These are phyloP conservation scores for Saimiri boliviensis DNA, from an alignment of 2,113 vertebrate genomes.

Conservation along the genomic window DNA sequence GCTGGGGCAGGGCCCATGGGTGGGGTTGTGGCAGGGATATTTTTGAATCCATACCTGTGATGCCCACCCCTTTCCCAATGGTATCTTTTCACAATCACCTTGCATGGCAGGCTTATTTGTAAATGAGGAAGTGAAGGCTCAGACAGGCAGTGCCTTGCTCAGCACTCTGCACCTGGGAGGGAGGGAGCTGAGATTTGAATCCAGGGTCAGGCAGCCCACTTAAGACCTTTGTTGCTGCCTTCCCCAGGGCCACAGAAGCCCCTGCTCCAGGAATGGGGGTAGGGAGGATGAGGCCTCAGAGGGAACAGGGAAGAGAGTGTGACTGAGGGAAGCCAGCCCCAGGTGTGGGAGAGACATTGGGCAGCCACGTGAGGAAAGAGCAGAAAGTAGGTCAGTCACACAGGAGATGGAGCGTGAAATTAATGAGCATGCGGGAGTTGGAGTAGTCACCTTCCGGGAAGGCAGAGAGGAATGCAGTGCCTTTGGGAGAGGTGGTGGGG, in stretches of 20 bases:
- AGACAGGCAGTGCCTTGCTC: background rate
- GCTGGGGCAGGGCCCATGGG: background rate
- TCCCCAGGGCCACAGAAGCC: background rate
- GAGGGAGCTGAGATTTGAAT: background rate
- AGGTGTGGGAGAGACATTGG: conserved; percentile 47
- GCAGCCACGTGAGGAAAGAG: conserved; percentile 50
- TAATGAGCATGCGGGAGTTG: conserved; percentile 36
- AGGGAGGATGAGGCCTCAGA: background rate
- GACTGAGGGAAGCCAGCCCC: background rate
- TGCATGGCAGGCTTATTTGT: background rate
- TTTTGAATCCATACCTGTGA: background rate
- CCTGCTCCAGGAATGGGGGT: background rate
- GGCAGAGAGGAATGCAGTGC: background rate
- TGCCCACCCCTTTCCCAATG: background rate
- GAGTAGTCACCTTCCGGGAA: conserved; percentile 57
- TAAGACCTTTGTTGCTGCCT: background rate
- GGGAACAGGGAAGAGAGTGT: background rate
- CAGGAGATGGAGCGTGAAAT: conserved; percentile 68
- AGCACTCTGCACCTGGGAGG: background rate
- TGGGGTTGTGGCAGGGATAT: background rate
- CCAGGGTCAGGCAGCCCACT: background rate
- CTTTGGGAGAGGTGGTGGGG: background rate
- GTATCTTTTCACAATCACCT: background rate
- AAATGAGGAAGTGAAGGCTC: background rate
- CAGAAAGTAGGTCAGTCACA: conserved; percentile 72